These are phyloP conservation scores for Rhabditophanes sp. DNA, from an alignment of 2,888 invertebrate genomes.

Conservation along the genomic window DNA sequence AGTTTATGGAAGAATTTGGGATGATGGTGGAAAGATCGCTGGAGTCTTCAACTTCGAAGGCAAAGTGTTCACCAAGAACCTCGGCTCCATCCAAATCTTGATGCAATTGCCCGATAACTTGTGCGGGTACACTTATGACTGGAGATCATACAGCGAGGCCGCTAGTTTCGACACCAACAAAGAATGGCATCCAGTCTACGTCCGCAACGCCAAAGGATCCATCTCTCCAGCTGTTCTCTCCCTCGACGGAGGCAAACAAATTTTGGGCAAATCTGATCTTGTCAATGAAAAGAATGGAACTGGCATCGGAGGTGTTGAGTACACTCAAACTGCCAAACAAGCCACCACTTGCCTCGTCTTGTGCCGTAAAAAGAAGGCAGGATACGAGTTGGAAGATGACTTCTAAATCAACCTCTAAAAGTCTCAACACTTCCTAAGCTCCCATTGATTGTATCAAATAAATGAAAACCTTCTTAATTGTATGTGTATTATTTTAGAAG, in stretches of 20 bases:
- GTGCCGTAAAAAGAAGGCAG: slow-evolving; percentile 22
- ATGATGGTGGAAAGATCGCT: slow-evolving; percentile 18
- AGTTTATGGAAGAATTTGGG: slow-evolving; percentile 18
- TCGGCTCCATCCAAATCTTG: slow-evolving; percentile 27
- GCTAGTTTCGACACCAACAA: slow-evolving; percentile 19
- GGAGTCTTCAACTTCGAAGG: slow-evolving; percentile 19
- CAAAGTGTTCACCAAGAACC: slow-evolving; percentile 14
- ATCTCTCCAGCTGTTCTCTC: slow-evolving; percentile 24
- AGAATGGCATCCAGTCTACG: slow-evolving; percentile 9
- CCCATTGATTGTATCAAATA: not conserved
- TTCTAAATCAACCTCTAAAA: slow-evolving; percentile 1
- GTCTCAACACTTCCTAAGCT: not conserved
- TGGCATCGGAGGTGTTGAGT: slow-evolving; percentile 22
- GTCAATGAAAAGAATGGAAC: slow-evolving; percentile 22
- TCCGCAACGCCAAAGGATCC: slow-evolving; percentile 22
- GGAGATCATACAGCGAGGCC: slow-evolving; percentile 22
- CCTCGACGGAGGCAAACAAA: slow-evolving; percentile 21
- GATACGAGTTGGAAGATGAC: slow-evolving; percentile 21
- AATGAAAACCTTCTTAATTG: not conserved
- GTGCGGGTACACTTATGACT: slow-evolving; percentile 22
- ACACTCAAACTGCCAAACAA: slow-evolving; percentile 9
- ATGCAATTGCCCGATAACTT: slow-evolving; percentile 16
- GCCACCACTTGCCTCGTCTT: slow-evolving; percentile 18
- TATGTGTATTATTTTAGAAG: not conserved
- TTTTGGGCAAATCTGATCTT: slow-evolving; percentile 25